Conservation (phyloP, 2,888 invertebrate species). For the Leistus spinibarbis region DNA sequence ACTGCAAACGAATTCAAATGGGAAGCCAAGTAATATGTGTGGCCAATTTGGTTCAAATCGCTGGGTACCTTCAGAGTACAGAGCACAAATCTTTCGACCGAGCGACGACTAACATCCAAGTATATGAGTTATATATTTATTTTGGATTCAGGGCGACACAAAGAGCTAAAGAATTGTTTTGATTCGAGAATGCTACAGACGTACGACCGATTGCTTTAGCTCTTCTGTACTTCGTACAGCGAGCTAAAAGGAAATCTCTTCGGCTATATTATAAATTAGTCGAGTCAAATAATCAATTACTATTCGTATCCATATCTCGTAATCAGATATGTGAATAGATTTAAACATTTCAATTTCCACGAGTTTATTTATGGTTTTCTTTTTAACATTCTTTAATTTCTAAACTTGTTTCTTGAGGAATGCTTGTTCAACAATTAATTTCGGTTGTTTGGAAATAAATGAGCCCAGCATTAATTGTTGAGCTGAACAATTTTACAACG, state of each 20-base stretch:
- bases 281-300: background rate
- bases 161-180: too few species aligned
- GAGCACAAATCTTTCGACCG: too few species aligned
- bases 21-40: too few species aligned
- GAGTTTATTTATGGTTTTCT: background rate
- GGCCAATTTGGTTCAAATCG: too few species aligned
- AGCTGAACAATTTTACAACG: background rate
- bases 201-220: too few species aligned
- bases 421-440: constrained; percentile 1
- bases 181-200: too few species aligned
- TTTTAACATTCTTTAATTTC: background rate
- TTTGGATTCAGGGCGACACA: too few species aligned
- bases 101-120: too few species aligned
- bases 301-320: background rate
- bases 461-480: background rate
- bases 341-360: background rate
- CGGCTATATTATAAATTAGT: background rate
- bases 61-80: too few species aligned
- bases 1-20: too few species aligned
- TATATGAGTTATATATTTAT: too few species aligned
- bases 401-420: background rate
- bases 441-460: background rate
- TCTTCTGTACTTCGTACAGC: background rate
- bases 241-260: background rate
- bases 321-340: background rate